Base-by-base conservation (phyloP, 2,888 invertebrate species). In the Gandaritis pyraliata region DNA sequence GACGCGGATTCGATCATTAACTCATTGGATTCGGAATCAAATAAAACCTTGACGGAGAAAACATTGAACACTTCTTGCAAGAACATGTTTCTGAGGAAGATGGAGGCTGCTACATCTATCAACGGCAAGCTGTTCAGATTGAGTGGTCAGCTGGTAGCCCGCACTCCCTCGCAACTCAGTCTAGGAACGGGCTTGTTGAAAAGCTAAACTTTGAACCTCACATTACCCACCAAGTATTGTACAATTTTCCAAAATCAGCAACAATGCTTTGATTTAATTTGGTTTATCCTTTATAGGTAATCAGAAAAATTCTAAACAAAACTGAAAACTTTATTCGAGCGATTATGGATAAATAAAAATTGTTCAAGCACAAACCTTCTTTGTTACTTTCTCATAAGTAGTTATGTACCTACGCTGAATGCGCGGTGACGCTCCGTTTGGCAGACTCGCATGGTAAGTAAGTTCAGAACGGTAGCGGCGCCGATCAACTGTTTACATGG, bases 1-100 rank as follows among this genome's bases (percentile, higher is more conserved):
- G 90, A 91, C 54, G 82, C 86, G 0, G 90, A 90, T 54, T 90
- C 89, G 0, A 86, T 91, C 7, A 86, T 89, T 6, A 85, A 90
- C 72, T 88, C 87, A 1, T 66, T 91, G 33, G 85, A 82, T 61
- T 83, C 88, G 0, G 86, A 80, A 53, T 90, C 90, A 1, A 89
- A 85, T 62, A 90, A 88, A 65, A 91, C 91, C 0, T 69, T 90
- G 59, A 90, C 89, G 1, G 89, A 88, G 66, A 86, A 83, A 65
- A 88, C 83, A 13, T 71, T 88, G 58, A 90, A 88, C 64, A 74
- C 82, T 5, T 74, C 86, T 0, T 85, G 85, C 61, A 90, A 86
- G 70, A 89, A 88, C 59, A 78, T 87, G 73, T 90, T 89, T 67
- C 70, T 92, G 64, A 78, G 85, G 53, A 91, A 91, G 73, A 92